Conservation (phyloP, 35 echinoderm and acorn worm genomes). For the Nesometra sesokonis region DNA sequence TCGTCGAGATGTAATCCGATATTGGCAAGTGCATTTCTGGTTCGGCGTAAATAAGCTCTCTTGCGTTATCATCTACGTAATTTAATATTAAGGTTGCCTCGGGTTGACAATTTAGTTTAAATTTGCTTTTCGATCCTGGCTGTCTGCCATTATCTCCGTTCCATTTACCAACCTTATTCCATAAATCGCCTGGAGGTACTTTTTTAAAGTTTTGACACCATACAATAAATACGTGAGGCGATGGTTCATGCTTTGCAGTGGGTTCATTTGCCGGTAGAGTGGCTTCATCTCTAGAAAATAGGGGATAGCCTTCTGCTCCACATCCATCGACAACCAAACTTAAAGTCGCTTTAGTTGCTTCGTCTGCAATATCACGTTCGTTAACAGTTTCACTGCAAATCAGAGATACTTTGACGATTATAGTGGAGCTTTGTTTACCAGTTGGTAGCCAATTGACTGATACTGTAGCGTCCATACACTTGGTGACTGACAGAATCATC, state of each 20-base stretch:
- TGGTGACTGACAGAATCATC: not conserved
- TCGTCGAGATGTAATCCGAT: conserved; percentile 13
- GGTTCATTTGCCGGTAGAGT: not conserved
- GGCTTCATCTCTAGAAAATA: not conserved
- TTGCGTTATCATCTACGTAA: not conserved
- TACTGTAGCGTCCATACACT: not conserved
- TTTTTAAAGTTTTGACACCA: conserved; percentile 15
- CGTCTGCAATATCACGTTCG: conserved; percentile 5
- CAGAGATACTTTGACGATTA: conserved; percentile 14
- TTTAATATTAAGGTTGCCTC: not conserved
- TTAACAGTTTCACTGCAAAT: not conserved
- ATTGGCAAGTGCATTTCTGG: not conserved
- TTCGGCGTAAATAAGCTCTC: conserved; percentile 4
- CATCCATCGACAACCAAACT: not conserved
- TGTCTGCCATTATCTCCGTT: not conserved
- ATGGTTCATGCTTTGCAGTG: not conserved
- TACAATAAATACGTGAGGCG: not conserved
- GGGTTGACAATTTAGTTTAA: conserved; percentile 16
- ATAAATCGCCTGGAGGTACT: not conserved
- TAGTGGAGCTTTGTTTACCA: not conserved
- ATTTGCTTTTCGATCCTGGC: not conserved
- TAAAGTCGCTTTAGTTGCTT: not conserved
- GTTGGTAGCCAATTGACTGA: not conserved
- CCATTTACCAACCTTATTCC: conserved; percentile 15
- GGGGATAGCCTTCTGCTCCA: not conserved